Conservation (phyloP, 2,888 invertebrate species). For the Dynastes grantii region DNA sequence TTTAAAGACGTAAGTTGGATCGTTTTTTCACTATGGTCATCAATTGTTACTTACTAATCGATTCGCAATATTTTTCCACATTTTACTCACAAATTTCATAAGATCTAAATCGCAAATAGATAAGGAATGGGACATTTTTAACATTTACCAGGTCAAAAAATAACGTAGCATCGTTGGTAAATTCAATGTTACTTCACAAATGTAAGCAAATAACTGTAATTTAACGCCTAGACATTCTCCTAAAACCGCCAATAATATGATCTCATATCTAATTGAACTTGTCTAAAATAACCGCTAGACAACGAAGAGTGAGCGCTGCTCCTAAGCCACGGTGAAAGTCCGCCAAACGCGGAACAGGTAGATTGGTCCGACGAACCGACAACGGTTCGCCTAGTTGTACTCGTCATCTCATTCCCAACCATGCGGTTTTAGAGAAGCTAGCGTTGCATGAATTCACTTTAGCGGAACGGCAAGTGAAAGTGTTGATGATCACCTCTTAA, state of each 20-base stretch:
- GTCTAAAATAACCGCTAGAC: conserved; percentile 18
- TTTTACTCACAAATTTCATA: too few relatives aligned
- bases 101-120: too few relatives aligned
- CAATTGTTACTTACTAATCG: too few relatives aligned
- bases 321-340: conserved; percentile 37
- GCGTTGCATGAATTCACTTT: conserved; percentile 33
- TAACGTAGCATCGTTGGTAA: too few relatives aligned
- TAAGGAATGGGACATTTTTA: too few relatives aligned
- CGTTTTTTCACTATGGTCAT: too few relatives aligned
- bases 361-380: background rate
- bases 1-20: too few relatives aligned
- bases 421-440: background rate
- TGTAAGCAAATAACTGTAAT: background rate
- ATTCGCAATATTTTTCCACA: too few relatives aligned
- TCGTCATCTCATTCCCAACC: conserved; percentile 41
- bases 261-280: conserved; percentile 41
- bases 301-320: conserved; percentile 18
- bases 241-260: conserved; percentile 32
- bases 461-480: conserved; percentile 52
- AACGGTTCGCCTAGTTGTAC: conserved; percentile 1
- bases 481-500: conserved; percentile 43
- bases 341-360: conserved; percentile 34
- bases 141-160: too few relatives aligned
- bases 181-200: too few relatives aligned
- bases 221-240: background rate